These are phyloP conservation scores for Rhamphomyia laevipes DNA, from an alignment of 2,888 invertebrate species.

Conservation along the genomic window DNA sequence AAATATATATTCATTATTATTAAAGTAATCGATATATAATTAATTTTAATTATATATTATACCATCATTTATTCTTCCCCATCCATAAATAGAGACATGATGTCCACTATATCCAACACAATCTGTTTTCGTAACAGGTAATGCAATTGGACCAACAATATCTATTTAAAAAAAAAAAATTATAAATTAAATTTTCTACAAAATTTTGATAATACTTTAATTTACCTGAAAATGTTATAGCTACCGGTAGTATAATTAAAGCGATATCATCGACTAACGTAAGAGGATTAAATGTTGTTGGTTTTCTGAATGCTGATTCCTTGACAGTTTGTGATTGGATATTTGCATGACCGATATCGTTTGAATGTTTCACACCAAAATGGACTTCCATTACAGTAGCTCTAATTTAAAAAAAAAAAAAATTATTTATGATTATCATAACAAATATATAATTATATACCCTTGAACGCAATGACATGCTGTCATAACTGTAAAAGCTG, in stretches of 20 bases:
- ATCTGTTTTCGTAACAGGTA: background rate
- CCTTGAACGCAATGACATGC: constrained; percentile 6
- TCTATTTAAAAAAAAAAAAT: no score
- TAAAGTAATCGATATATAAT: background rate
- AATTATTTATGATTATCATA: no score
- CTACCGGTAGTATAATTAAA: constrained; percentile 7
- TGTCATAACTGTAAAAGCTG: constrained; percentile 3
- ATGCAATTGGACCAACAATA: background rate
- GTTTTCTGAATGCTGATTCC: no score
- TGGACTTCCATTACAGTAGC: constrained; percentile 9
- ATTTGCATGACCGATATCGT: background rate
- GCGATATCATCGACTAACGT: constrained; percentile 8
- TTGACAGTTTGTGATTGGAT: background rate
- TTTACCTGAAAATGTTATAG: constrained; percentile 7
- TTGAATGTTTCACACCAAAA: background rate
- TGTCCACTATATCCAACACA: background rate
- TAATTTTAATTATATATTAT: background rate
- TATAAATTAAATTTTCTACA: no score
- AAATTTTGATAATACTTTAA: no score
- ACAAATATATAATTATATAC: no score
- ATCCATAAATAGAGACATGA: background rate
- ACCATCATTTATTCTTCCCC: background rate
- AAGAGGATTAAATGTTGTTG: background rate
- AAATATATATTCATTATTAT: background rate
- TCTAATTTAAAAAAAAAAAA: background rate